Base-by-base conservation (phyloP, 2,113 vertebrate genomes). In the Odocoileus hemionus region DNA sequence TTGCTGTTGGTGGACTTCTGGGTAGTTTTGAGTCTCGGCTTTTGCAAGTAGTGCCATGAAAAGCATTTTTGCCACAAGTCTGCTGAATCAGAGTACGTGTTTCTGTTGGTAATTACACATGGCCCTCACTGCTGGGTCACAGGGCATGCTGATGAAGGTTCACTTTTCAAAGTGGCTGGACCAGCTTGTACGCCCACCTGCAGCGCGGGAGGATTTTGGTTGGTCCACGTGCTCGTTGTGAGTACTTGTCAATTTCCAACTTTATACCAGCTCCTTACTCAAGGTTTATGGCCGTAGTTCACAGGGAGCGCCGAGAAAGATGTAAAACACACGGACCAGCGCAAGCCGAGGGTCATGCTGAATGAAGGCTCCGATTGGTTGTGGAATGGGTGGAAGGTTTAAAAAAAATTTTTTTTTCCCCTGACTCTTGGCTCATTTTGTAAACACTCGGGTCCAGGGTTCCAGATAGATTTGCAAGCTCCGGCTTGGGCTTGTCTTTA, bases 321-420 rank as follows among this genome's bases (percentile, higher is more conserved):
- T 26, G 52, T 6, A 26, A 13, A 30, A 10, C 16, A 0, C 9
- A 0, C 9, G 19, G 33, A 30, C 50, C 16, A 17, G 0, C 58
- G 58, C 2, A 30, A 21, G 45, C 55, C 50, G 13, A 1, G 2
- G 2, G 2, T 45, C 25, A 0, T 17, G 1, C 11, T 2, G 14
- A 76, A 6, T 14, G 50, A 19, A 30, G 23, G 55, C 60, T 85
- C 26, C 55, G 45, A 57, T 52, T 26, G 92, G 33, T 76, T 36
- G 10, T 52, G 52, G 45, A 39, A 36, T 74, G n/a, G 60, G 16
- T 50, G 83, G 43, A 45, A 60, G 7, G 5, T 57, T 95, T 0
- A 19, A n/a, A 80, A 13, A 43, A 9, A 30, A 6, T 0, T 0
- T 16, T 2, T 2, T 0, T 0, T 3, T 0, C 23, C 39, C 26